Evolutionary conservation across 2,888 invertebrate genomes (phyloP), one percentile per base, ranked within the genome.

Genomic region (Polydrusus pterygomalis): DNA sequence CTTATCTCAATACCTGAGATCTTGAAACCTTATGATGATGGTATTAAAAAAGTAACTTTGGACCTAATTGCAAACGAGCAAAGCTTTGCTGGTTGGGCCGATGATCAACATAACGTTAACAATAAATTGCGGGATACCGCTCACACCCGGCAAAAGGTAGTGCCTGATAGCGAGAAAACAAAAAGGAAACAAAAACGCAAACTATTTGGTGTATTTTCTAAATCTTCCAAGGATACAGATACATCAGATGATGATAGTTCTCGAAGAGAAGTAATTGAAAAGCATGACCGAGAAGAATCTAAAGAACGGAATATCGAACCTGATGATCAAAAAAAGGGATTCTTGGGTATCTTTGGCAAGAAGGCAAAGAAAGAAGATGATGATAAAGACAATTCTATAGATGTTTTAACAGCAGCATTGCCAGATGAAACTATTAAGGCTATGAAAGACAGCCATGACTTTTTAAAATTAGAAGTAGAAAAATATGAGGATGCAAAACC

Each of bases 31-130:
- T 17, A 43, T 43, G 64, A 64, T 11, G 60, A 38, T 18, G 51
- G 75, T 45, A 65, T 85, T 18, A 85, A 85, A 80, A 79, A 80
- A 54, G 77, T 79, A 5, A 86, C 86, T 2, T 79, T 80, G 25
- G 80, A 84, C 76, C 79, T 86, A 65, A 86, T 87, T 40, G 83
- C 84, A 79, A 85, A 83, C 70, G 86, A 87, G 79, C 83, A 84
- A 2, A 77, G 81, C 58, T 85, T 84, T 72, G 75, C 79, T 20
- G 85, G 82, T 10, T 85, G 84, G 85, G 79, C 82, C 6, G 85
- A 84, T 77, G 84, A 84, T 65, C 77, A 80, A 25, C 72, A 83
- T 64, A 84, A 84, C 70, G 74, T 82, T 13, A 15, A 15, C 10
- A 40, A 60, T 13, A 34, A 49, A 20, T 6, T 15, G 11, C 15